Evolutionary conservation across 2,888 invertebrate genomes (phyloP).

Genomic region (Anthophora plumipes): DNA sequence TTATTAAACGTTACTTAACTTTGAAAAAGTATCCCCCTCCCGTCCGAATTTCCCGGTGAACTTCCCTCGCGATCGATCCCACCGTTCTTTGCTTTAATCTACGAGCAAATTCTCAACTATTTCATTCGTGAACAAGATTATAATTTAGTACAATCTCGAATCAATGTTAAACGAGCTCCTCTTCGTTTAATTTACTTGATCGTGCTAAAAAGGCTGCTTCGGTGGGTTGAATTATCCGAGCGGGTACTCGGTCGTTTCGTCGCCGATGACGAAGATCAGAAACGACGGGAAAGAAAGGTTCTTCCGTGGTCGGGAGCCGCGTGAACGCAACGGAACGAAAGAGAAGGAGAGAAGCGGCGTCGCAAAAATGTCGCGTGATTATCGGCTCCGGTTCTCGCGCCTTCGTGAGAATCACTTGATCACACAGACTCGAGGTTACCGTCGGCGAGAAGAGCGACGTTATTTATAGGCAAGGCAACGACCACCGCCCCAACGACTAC

Average conservation of each 20-base stretch:
- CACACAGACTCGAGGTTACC: conserved; percentile 66
- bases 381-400: conserved; percentile 58
- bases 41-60: not conserved
- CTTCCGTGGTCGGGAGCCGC: not conserved
- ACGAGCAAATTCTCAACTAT: not conserved
- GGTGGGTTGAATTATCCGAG: not conserved
- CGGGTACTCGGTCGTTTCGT: too few relatives aligned
- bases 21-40: too few relatives aligned
- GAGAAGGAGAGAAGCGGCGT: conserved; percentile 9
- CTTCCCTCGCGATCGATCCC: conserved; percentile 10
- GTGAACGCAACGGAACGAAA: conserved; percentile 1
- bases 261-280: not conserved
- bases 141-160: not conserved
- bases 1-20: too few relatives aligned
- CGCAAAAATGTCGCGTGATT: conserved; percentile 67
- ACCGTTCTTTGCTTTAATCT: not conserved
- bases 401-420: conserved; percentile 71
- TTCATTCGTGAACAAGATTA: not conserved
- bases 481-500: conserved; percentile 63
- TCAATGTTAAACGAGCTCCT: not conserved
- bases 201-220: not conserved
- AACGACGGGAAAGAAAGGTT: not conserved
- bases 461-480: conserved; percentile 77
- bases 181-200: not conserved
- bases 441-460: conserved; percentile 58